Evolutionary conservation across 2,888 invertebrate genomes (phyloP).

Genomic region (Agrilus biguttatus): DNA sequence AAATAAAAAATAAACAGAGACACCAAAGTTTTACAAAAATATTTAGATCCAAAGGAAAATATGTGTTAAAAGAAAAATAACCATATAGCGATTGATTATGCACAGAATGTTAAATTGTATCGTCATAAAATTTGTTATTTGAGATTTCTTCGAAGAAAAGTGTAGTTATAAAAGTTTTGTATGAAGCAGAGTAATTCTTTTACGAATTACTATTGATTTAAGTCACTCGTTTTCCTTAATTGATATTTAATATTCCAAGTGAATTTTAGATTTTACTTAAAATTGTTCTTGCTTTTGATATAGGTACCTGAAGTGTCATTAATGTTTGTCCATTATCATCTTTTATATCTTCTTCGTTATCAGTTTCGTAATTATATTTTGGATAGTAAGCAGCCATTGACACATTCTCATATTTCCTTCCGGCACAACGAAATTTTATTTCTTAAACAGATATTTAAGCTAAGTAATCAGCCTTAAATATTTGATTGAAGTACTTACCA

Average conservation of each 20-base stretch:
- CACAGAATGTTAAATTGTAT: not conserved
- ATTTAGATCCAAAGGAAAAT: not conserved
- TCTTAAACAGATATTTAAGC: slow-evolving; percentile 13
- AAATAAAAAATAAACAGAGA: not conserved
- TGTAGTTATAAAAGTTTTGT: too few species aligned
- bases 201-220: too few species aligned
- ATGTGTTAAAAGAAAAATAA: too few species aligned
- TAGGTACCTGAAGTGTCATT: slow-evolving; percentile 34
- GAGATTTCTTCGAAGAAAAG: too few species aligned
- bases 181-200: too few species aligned
- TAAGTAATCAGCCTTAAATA: not conserved
- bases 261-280: too few species aligned
- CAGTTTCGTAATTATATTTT: slow-evolving; percentile 28
- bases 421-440: slow-evolving; percentile 27
- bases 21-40: not conserved
- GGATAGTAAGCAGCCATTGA: slow-evolving; percentile 37
- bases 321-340: slow-evolving; percentile 32
- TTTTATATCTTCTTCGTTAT: slow-evolving; percentile 27
- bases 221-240: too few species aligned
- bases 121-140: too few species aligned
- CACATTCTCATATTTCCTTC: slow-evolving; percentile 30
- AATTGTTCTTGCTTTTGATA: too few species aligned
- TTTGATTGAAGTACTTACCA: not conserved
- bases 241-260: too few species aligned
- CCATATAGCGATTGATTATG: too few species aligned